phyloP scores from a whole-genome alignment of 2,113 vertebrate genomes.

The Zosterops hypoxanthus region DNA sequence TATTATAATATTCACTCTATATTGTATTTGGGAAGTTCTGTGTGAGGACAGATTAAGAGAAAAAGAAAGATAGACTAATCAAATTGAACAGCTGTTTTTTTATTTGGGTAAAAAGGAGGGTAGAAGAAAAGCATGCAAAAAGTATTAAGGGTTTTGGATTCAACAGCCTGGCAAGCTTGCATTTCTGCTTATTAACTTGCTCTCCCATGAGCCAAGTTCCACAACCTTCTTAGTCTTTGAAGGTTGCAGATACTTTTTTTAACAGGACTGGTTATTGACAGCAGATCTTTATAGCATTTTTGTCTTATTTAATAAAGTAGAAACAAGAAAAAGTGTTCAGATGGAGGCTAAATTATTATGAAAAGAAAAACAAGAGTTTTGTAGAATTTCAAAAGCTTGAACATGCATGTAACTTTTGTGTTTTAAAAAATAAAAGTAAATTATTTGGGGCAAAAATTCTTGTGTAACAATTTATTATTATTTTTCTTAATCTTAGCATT shows the following conservation, averaged over 20 bases:
- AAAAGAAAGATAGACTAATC: not conserved
- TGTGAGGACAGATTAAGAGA: not conserved
- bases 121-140: slow-evolving; percentile 18
- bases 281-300: not conserved
- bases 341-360: not conserved
- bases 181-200: slow-evolving; percentile 30
- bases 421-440: not conserved
- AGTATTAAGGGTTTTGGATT: slow-evolving; percentile 4
- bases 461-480: not conserved
- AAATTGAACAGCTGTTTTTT: not conserved
- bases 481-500: rapidly evolving
- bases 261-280: not conserved
- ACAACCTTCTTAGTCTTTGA: slow-evolving; percentile 22
- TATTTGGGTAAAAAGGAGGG: not conserved
- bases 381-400: not conserved
- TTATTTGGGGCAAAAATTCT: rapidly evolving
- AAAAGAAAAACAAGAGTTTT: not conserved
- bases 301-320: not conserved
- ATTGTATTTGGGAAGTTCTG: not conserved
- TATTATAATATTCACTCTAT: not conserved
- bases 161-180: not conserved
- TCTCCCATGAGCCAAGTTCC: not conserved
- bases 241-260: slow-evolving; percentile 2
- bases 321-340: not conserved
- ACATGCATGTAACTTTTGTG: not conserved